Evolutionary conservation across 2,113 vertebrate species (phyloP).

Genomic region (Taxidea taxus): DNA sequence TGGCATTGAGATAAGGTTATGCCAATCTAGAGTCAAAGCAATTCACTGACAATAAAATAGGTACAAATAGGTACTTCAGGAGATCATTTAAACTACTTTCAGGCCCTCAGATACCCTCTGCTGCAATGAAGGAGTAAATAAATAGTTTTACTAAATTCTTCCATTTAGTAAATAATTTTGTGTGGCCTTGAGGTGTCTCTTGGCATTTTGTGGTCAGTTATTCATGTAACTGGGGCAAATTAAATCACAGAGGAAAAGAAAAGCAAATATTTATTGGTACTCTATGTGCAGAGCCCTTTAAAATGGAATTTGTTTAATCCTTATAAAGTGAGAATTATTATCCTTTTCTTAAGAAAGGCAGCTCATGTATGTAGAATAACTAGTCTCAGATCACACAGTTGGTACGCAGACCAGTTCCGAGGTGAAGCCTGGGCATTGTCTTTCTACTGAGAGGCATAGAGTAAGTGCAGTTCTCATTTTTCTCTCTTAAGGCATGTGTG

Average conservation of each 20-base stretch:
- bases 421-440: background rate
- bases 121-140: background rate
- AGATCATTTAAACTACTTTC: background rate
- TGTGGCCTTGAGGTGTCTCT: background rate
- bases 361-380: background rate
- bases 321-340: background rate
- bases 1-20: background rate
- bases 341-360: background rate
- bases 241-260: background rate
- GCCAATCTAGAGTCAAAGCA: background rate
- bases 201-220: constrained; percentile 12
- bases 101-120: background rate
- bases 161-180: constrained; percentile 21
- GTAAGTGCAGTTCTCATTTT: background rate
- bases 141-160: constrained; percentile 20
- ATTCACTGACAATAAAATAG: background rate
- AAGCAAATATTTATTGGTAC: constrained; percentile 2
- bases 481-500: background rate
- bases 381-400: background rate
- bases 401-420: background rate
- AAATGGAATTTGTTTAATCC: constrained; percentile 6
- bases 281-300: background rate
- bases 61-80: background rate
- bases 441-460: background rate
- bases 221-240: constrained; percentile 14